These are phyloP conservation scores for Nemoura dubitans DNA, from an alignment of 2,888 invertebrate species.

Conservation along the genomic window DNA sequence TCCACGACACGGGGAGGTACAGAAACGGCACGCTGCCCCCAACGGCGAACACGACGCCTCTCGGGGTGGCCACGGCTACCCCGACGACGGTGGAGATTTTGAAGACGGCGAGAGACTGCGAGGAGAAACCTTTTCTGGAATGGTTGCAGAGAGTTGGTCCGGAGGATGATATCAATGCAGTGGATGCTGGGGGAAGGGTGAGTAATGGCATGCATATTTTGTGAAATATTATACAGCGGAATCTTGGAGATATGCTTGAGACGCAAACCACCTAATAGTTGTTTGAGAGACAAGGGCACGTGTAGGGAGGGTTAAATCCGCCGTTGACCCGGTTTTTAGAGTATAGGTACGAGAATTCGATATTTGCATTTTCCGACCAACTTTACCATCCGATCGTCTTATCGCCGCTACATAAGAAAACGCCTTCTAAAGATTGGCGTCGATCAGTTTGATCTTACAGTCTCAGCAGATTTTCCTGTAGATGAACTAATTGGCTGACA, in stretches of 20 bases:
- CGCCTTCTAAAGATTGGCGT: not conserved
- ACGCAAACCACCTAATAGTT: no score
- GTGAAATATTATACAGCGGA: slow-evolving; percentile 47
- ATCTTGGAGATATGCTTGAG: no score
- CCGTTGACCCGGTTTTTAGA: not conserved
- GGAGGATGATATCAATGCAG: slow-evolving; percentile 64
- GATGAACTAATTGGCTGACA: not conserved
- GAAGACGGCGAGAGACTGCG: slow-evolving; percentile 66
- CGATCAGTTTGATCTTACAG: not conserved
- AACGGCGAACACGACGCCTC: slow-evolving; percentile 41
- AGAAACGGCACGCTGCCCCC: slow-evolving; percentile 50
- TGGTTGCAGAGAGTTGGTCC: slow-evolving; percentile 33
- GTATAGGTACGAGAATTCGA: no score
- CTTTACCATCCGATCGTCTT: no score
- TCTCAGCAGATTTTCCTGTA: not conserved
- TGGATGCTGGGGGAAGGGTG: slow-evolving; percentile 68
- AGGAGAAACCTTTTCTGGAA: slow-evolving; percentile 60
- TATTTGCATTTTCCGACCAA: no score
- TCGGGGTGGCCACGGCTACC: slow-evolving; percentile 42
- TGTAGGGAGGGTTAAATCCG: not conserved
- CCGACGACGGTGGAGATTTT: slow-evolving; percentile 57
- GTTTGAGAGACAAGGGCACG: no score
- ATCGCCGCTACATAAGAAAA: no score
- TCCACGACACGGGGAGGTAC: slow-evolving; percentile 49
- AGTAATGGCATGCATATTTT: slow-evolving; percentile 55